phyloP scores from a whole-genome alignment of 1,140 invertebrate species.

The Pseudachorutes palmiensis region DNA sequence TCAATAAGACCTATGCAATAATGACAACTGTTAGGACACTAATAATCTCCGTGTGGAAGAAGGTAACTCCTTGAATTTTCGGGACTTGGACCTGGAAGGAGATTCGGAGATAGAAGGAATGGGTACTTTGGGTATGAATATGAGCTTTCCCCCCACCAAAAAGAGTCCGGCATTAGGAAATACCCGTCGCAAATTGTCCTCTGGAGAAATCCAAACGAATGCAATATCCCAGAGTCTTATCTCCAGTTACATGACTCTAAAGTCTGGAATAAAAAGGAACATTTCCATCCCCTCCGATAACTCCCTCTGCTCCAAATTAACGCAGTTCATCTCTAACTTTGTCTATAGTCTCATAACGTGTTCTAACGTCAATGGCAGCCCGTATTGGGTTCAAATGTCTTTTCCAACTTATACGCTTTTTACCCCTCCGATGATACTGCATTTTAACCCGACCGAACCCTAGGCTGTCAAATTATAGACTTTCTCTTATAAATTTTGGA shows the following conservation, averaged over 20 bases:
- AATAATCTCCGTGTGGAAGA: no score
- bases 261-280: not conserved
- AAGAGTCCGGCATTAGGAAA: not conserved
- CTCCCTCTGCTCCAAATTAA: conserved; percentile 11
- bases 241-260: conserved; percentile 5
- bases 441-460: no score
- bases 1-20: no score
- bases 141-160: not conserved
- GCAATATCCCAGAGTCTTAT: conserved; percentile 2
- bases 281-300: not conserved
- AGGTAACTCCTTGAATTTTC: no score
- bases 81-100: no score
- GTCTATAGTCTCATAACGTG: not conserved
- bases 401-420: not conserved
- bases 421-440: no score
- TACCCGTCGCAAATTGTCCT: not conserved
- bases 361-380: not conserved
- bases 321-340: not conserved
- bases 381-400: not conserved
- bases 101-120: not conserved
- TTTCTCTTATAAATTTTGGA: no score
- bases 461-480: no score
- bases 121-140: not conserved
- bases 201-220: conserved; percentile 2
- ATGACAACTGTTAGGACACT: no score